Base-by-base conservation (phyloP, 1,140 invertebrate species). In the Panagrolaimus sp. region DNA sequence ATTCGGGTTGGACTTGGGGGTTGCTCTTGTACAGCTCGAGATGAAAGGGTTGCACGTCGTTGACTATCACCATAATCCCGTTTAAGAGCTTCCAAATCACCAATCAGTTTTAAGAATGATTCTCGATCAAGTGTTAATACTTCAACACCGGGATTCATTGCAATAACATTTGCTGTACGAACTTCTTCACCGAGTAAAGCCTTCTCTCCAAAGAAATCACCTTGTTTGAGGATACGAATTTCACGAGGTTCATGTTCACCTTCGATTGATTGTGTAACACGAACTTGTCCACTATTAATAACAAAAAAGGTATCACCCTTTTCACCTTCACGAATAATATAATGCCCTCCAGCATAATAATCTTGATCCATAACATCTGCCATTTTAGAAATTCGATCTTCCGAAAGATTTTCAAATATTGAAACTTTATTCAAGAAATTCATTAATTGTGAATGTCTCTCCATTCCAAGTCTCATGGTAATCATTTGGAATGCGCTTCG, bases 231-330 rank as follows among this genome's bases (percentile, higher is more conserved):
- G 9, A 80, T 67, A 25, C 83, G 75, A 62, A 84, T 79, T 62
- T 84, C 83, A 20, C 77, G 63, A 0, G 83, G 78, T 46, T 77
- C 77, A 42, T 68, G 66, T 65, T 81, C 80, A 67, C 83, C 82
- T 68, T 82, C 82, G 43, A 82, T 76, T 25, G 70, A 70, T 68
- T 84, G 82, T 9, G 83, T 83, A 11, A 83, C 74, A 65, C 88
- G 88, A 27, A 96, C 94, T 85, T 91, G 89, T 83, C 96, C 96
- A 84, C 92, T 93, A 74, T 92, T 95, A 79, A 99, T 98, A 71
- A 99, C 98, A 85, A 96, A 99, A 88, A 99, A 99, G 1, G 95
- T 98, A 81, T 98, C 96, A 70, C 96, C 96, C 64, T 92, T 87
- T 1, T 95, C 94, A n/a, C 95, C 95, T 87, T 99, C 95, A 63